Base-by-base conservation (phyloP, 2,113 vertebrate species). In the Corvus cornix region DNA sequence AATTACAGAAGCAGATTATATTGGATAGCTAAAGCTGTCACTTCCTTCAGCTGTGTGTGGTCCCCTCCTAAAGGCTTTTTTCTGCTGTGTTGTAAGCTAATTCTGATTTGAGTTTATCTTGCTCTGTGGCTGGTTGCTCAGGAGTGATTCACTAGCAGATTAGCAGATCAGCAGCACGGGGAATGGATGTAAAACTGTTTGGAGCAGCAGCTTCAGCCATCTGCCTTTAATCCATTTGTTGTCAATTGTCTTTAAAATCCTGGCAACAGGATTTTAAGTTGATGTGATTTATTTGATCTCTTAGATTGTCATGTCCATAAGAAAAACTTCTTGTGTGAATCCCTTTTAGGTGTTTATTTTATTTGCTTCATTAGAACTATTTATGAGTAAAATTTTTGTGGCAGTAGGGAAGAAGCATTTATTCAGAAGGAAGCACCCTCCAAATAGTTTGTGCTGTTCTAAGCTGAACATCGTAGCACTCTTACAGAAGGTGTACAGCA, bases 221-320 rank as follows among this genome's bases (percentile, higher is more conserved):
- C 68, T 97, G 86, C 86, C 79, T 92, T 85, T 86, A 93, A 95
- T 95, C 90, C 86, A 51, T 88, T 95, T 90, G 46, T 95, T 92
- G 90, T 93, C 83, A 70, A 39, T 96, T 86, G 83, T 89, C 77
- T 87, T 87, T 58, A 80, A 73, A 93, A 93, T 91, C 94, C 80
- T 55, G 52, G 84, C 80, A 90, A 37, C 10, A 24, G 80, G 76
- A 80, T 93, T 93, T 93, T 51, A 84, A 48, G 55, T 73, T 70
- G 46, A 58, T 16, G 1, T 49, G 43, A 48, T 85, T 80, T 80
- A 46, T 88, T 55, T 86, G 44, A 83, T 91, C 46, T 72, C 37
- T 69, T 46, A 35, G n/a, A 20, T 41, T 49, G 37, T 22, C 9
- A 3, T 46, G 17, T 60, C 31, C 56, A 8, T 28, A 51, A 91